phyloP scores from a whole-genome alignment of 2,797 vertebrate genomes.

The Cyclura pinguis region DNA sequence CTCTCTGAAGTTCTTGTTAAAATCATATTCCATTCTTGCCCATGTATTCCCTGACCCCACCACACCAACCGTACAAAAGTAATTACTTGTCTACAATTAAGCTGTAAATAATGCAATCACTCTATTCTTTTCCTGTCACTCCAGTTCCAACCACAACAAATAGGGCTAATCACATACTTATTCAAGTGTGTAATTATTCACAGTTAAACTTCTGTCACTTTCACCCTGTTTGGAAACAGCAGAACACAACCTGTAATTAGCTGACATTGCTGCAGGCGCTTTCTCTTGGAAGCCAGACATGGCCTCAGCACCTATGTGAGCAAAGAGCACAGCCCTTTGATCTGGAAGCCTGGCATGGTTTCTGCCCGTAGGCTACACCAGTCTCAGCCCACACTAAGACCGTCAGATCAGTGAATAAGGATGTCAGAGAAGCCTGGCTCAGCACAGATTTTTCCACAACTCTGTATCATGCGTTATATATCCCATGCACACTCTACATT shows the following conservation, averaged over 20 bases:
- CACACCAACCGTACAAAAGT: constrained; percentile 75
- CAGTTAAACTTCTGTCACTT: constrained; percentile 87
- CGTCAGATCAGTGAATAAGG: constrained; percentile 74
- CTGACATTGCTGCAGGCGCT: constrained; percentile 81
- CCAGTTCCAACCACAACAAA: constrained; percentile 83
- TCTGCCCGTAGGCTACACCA: constrained; percentile 72
- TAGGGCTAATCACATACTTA: constrained; percentile 87
- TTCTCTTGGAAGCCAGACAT: constrained; percentile 77
- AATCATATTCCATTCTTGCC: constrained; percentile 63
- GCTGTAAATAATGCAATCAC: constrained; percentile 87
- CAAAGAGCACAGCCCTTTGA: constrained; percentile 76
- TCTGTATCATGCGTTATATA: constrained; percentile 12
- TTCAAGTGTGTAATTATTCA: constrained; percentile 89
- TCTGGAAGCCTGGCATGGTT: constrained; percentile 72
- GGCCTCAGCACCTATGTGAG: constrained; percentile 80
- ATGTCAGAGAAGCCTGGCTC: constrained; percentile 72
- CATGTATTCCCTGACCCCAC: constrained; percentile 76
- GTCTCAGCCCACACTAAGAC: constrained; percentile 70
- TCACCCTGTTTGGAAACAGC: constrained; percentile 86
- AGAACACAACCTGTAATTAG: constrained; percentile 87
- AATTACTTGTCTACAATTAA: constrained; percentile 85
- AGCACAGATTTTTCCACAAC: constrained; percentile 55
- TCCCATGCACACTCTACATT: not conserved
- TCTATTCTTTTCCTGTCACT: constrained; percentile 84
- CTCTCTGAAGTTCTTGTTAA: constrained; percentile 70